Base-by-base conservation (phyloP, 2,797 vertebrate genomes). In the Pseudochromis fuscus region DNA sequence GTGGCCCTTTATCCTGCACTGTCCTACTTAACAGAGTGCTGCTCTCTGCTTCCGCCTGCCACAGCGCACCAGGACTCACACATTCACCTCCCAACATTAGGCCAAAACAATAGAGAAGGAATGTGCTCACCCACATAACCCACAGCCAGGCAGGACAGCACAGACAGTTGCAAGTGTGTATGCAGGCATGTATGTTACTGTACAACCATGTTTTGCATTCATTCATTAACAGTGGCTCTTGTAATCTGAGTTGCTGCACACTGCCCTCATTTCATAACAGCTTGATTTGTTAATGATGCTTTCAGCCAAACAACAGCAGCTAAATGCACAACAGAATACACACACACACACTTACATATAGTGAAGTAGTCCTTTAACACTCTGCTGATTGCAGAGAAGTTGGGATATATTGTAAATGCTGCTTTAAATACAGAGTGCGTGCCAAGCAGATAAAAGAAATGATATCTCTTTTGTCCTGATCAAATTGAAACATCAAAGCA, bases 1-100 rank as follows among this genome's bases (percentile, higher is more conserved):
- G 92, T 93, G 93, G 94, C 91, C 92, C 93, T 95, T 95, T 95
- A 95, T 95, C 95, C 93, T 94, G 91, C 91, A 82, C 95, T 95
- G 93, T 95, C 94, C 95, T 95, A 96, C 92, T 96, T 95, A 90
- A 91, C 83, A 91, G 79, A 92, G 89, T 86, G 82, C 87, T 81
- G 90, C 88, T 87, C 88, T 89, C 77, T 78, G 87, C 86, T 85
- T 88, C 83, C 51, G 73, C 84, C 83, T 63, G 85, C 83, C 75
- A 81, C 81, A 75, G 81, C 59, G 63, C 85, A 83, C 78, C 86
- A 83, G 83, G 75, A 77, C 77, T 70, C 68, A 21, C 79, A 65
- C 76, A 44, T 53, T 77, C 84, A 85, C 82, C 86, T 86, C 85
- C 75, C 46, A 64, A 67, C 56, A 7, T 58, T 19, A 9, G 64